Conservation (phyloP, 2,113 vertebrate species). For the Halichoerus grypus region DNA sequence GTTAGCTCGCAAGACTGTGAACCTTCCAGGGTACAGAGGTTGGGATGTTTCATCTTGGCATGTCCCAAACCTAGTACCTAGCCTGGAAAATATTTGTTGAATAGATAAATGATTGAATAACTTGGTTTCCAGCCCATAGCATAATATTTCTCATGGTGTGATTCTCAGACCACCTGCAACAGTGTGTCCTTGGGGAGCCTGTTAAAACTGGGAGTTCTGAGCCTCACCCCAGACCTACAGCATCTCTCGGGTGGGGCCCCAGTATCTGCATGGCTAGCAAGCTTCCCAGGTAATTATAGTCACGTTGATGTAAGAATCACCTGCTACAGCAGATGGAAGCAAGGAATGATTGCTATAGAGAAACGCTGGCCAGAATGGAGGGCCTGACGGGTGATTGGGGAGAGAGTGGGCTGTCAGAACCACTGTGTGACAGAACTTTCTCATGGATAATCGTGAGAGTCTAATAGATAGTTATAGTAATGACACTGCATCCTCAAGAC, state of each 20-base stretch:
- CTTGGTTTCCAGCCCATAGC: conserved; percentile 32
- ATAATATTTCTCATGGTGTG: neutral
- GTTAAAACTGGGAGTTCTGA: conserved; percentile 30
- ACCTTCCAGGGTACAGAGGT: neutral
- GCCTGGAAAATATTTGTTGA: conserved; percentile 30
- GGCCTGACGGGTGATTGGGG: neutral
- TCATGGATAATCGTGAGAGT: neutral
- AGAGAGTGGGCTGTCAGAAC: too few species aligned
- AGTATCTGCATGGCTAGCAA: neutral
- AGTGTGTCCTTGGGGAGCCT: neutral
- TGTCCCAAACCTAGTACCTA: neutral
- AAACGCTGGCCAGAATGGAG: neutral
- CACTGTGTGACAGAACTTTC: neutral
- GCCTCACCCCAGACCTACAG: neutral
- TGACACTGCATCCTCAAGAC: neutral
- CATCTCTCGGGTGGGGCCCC: neutral
- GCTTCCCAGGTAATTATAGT: neutral
- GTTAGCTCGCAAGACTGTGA: neutral
- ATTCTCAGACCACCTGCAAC: conserved; percentile 61
- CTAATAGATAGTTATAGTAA: neutral
- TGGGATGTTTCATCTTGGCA: neutral
- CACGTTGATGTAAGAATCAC: neutral
- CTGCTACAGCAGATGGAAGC: fast-evolving
- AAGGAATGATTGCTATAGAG: neutral
- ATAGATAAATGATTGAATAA: neutral